Evolutionary conservation across 2,797 vertebrate species (phyloP), one percentile per base, ranked within the genome.

Genomic region (Sebastes kiyomatsui): DNA sequence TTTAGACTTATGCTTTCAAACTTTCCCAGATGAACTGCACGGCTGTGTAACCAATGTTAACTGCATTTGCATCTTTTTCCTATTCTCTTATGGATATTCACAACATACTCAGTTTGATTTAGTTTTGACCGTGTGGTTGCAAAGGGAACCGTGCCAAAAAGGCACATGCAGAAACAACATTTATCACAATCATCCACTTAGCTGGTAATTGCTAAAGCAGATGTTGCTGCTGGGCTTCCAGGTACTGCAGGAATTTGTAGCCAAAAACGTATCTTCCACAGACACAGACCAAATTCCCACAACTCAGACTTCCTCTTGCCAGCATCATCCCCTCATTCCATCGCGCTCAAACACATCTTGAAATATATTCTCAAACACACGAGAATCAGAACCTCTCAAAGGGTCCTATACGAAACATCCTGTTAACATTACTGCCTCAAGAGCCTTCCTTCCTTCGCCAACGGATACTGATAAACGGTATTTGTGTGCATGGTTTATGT

Each of bases 361-460:
- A 92, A 94, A 93, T 90, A 77, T 90, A 90, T 88, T 95, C 82
- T 84, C 70, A 85, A 87, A 91, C 81, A 90, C 65, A 78, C 14
- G 52, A 89, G 80, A 90, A 90, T 87, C 54, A 75, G 90, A 82
- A 77, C 66, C 28, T 81, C 81, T 88, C 58, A 82, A 72, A 92
- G 79, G 69, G 75, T 75, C 67, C 67, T 67, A 42, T 72, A 84
- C 8, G 61, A 83, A 91, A 90, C 88, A 91, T 94, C 92, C 95
- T 95, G 94, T 94, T 91, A 89, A 85, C 88, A 81, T 91, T 83
- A 75, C 72, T 56, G 75, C 67, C 66, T 87, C 71, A 70, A 84
- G 87, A 84, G 80, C 82, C 66, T 93, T 93, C 90, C 92, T 90
- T 90, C 88, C 90, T 81, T 80, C 5, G 33, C 84, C 77, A 80